These are phyloP conservation scores for Cephus sareptanus DNA, from an alignment of 2,888 invertebrate species.

Conservation along the genomic window DNA sequence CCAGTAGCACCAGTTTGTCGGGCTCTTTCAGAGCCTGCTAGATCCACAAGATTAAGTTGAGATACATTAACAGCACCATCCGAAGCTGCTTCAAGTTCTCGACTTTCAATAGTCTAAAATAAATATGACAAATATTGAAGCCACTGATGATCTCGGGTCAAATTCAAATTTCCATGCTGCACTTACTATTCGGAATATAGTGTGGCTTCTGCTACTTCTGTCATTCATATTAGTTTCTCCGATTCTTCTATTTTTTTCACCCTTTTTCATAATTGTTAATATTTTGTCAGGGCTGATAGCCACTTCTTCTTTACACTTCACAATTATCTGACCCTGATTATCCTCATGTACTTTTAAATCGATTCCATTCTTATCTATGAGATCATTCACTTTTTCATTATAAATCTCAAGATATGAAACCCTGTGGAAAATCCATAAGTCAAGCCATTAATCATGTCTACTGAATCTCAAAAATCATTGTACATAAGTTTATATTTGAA, in stretches of 20 bases:
- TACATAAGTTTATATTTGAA: neutral
- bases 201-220: constrained; percentile 88
- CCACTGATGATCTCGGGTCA: neutral
- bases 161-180: neutral
- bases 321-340: constrained; percentile 71
- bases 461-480: neutral
- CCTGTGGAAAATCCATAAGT: constrained; percentile 62
- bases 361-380: constrained; percentile 73
- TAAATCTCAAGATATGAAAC: constrained; percentile 91
- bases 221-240: constrained; percentile 91
- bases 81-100: constrained; percentile 69
- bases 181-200: constrained; percentile 88
- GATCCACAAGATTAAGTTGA: constrained; percentile 87
- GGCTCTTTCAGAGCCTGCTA: constrained; percentile 89
- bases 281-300: constrained; percentile 74
- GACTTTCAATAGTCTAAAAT: constrained; percentile 73
- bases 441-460: constrained; percentile 1
- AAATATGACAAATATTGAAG: constrained; percentile 1
- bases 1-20: constrained; percentile 85
- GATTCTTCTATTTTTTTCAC: constrained; percentile 77
- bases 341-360: constrained; percentile 77
- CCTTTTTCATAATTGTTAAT: constrained; percentile 71
- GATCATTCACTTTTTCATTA: constrained; percentile 84
- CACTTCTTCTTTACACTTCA: constrained; percentile 75
- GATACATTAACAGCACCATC: constrained; percentile 79